Conservation (phyloP, 2,797 vertebrate genomes). For the Botia almorhae region DNA sequence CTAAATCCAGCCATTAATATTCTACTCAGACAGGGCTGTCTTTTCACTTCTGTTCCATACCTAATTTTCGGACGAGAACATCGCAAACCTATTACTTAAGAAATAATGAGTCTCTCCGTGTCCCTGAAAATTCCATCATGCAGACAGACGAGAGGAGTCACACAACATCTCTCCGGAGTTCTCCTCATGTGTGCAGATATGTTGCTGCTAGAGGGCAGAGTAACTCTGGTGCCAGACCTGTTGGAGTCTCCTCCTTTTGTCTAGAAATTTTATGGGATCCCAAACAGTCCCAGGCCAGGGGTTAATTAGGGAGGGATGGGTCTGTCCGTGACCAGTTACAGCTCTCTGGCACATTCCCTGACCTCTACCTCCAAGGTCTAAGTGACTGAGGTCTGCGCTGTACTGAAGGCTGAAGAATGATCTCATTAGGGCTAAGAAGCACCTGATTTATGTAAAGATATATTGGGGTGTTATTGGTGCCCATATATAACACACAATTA, state of each 20-base stretch:
- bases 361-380: constrained; percentile 54
- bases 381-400: constrained; percentile 1
- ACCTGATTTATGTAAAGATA: not conserved
- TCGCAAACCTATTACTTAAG: constrained; percentile 42
- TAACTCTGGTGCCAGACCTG: constrained; percentile 67
- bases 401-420: constrained; percentile 1
- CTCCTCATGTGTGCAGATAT: constrained; percentile 48
- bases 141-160: constrained; percentile 46
- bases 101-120: constrained; percentile 28
- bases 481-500: not conserved
- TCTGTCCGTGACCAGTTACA: constrained; percentile 55
- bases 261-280: constrained; percentile 61
- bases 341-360: constrained; percentile 65
- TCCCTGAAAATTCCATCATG: constrained; percentile 44
- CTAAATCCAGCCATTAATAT: constrained; percentile 21
- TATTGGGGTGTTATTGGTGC: not conserved
- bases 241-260: constrained; percentile 57
- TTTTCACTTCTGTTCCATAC: constrained; percentile 13
- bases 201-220: constrained; percentile 54
- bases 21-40: constrained; percentile 34
- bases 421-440: not conserved
- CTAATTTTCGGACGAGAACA: constrained; percentile 7
- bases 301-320: constrained; percentile 63
- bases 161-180: constrained; percentile 32
- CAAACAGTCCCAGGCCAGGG: constrained; percentile 68